These are phyloP conservation scores for Volucella inanis DNA, from an alignment of 2,888 invertebrate genomes.

Conservation along the genomic window DNA sequence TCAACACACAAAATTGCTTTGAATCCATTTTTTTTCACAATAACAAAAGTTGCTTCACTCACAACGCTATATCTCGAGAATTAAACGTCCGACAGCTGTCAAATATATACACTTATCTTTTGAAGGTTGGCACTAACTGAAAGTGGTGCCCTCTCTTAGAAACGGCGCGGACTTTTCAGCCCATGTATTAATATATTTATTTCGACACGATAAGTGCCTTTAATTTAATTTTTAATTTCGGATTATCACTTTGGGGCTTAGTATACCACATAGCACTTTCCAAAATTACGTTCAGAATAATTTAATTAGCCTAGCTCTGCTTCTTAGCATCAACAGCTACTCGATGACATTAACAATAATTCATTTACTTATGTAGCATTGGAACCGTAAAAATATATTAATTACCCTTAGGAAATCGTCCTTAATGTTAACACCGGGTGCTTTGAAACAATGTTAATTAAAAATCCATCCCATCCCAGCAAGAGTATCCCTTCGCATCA, in stretches of 20 bases:
- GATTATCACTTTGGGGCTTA: slow-evolving; percentile 43
- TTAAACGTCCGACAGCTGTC: no score
- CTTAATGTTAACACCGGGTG: slow-evolving; percentile 35
- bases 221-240: no score
- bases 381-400: slow-evolving; percentile 36
- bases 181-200: no score
- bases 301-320: slow-evolving; percentile 18
- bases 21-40: no score
- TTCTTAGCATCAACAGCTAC: slow-evolving; percentile 17
- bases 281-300: slow-evolving; percentile 21
- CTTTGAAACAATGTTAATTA: slow-evolving; percentile 17
- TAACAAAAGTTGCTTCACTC: no score
- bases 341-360: slow-evolving; percentile 41
- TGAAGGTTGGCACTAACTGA: no score
- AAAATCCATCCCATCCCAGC: slow-evolving; percentile 18
- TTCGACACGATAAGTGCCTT: no score
- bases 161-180: no score
- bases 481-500: neutral
- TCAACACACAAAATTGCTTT: no score
- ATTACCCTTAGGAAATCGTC: slow-evolving; percentile 21
- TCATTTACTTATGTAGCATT: slow-evolving; percentile 27
- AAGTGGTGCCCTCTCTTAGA: no score
- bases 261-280: slow-evolving; percentile 18
- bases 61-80: no score
- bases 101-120: no score